Conservation (phyloP, 1,140 invertebrate genomes). For the Pseudachorutes palmiensis region DNA sequence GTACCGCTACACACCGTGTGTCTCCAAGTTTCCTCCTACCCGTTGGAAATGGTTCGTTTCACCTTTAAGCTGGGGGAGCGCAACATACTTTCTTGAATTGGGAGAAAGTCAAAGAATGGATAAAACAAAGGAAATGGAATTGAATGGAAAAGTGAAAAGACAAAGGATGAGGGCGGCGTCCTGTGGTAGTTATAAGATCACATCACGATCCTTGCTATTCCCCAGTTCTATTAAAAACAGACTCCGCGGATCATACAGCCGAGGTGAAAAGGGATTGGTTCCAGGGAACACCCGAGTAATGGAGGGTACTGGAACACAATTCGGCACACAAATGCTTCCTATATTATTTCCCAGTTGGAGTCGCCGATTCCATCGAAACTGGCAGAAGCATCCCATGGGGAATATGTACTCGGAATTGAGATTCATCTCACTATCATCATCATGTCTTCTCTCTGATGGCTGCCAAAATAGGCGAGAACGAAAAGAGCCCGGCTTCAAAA, state of each 20-base stretch:
- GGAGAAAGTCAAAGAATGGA: neutral
- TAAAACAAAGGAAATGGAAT: conserved; percentile 6
- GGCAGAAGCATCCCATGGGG: neutral
- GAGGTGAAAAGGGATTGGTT: neutral
- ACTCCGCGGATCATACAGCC: neutral
- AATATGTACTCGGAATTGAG: neutral
- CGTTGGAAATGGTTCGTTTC: conserved; percentile 1
- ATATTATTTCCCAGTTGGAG: no score
- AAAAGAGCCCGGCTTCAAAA: neutral
- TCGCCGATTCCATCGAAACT: no score
- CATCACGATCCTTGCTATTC: conserved; percentile 5
- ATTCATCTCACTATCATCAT: neutral
- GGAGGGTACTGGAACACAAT: no score
- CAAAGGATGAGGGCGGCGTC: neutral
- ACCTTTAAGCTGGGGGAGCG: conserved; percentile 1
- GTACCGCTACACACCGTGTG: neutral
- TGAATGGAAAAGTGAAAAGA: neutral
- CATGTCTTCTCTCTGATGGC: neutral
- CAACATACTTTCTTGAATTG: no score
- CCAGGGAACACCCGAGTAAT: no score
- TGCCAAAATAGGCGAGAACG: neutral
- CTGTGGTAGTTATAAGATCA: neutral
- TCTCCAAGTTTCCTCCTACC: no score
- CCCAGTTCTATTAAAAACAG: conserved; percentile 1
- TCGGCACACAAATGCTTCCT: no score